Base-by-base conservation (phyloP, 2,888 invertebrate species). In the Branchellion lobata region DNA sequence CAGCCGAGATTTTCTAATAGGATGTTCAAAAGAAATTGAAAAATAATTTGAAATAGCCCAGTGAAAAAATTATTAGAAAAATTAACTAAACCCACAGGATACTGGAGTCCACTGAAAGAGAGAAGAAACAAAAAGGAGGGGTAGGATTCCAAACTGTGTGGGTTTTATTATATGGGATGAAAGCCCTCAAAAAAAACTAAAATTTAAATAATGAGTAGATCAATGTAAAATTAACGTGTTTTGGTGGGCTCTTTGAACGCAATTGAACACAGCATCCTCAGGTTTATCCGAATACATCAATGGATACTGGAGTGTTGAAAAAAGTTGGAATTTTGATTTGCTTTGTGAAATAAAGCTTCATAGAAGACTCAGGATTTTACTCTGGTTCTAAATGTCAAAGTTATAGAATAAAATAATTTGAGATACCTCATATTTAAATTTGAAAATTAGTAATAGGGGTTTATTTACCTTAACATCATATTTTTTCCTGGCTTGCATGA, bases 161-260 rank as follows among this genome's bases (percentile, higher is more conserved):
- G 73, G 80, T 77, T 81, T 75, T 81, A 36, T 76, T 53, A 18
- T 21, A 79, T 21, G 24, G n/a, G 34, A 29, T 75, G 40, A 5
- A 31, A 31, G 2, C 1, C 65, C n/a, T 33, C 21, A 24, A 29
- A 18, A 75, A 34, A 24, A 61, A n/a, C 24, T 27, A 36, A 36
- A 14, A n/a, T 51, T 69, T 47, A 27, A 14, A 29, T 79, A n/a
- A 73, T 8, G 21, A 11, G 29, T 24, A 24, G 33, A 3, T 65
- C 3, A 3, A 33, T 5, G 3, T 71, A n/a, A 51, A 5, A 34
- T 72, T 31, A 84, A 88, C 86, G 89, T 89, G 83, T 89, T 89
- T 82, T 89, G 89, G 82, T 89, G 89, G 71, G 88, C 89, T 83
- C 88, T 84, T 82, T 89, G 89, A 40, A 88, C 79, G 71, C 83